Conservation (phyloP, 2,888 invertebrate species). For the Oxytorus armatus region DNA sequence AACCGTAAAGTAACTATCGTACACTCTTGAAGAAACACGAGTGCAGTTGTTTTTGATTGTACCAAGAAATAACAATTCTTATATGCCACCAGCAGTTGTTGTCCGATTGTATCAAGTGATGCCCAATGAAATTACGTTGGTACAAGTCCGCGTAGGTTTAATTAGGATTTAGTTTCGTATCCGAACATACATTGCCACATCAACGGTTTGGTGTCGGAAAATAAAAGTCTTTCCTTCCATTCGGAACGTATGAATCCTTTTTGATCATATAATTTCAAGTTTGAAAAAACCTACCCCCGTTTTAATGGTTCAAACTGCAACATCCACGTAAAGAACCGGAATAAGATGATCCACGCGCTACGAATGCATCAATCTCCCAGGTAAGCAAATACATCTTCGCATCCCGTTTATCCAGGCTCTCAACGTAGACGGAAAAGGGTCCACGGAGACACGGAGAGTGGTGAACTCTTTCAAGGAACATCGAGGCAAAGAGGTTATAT, state of each 20-base stretch:
- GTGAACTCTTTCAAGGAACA: constrained; percentile 23
- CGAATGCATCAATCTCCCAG: constrained; percentile 15
- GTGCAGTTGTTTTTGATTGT: neutral
- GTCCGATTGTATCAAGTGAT: no score
- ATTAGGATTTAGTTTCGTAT: constrained; percentile 7
- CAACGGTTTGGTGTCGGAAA: no score
- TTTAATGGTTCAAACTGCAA: neutral
- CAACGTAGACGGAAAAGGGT: constrained; percentile 14
- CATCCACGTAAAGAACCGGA: neutral
- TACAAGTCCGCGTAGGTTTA: neutral
- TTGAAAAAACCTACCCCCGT: neutral
- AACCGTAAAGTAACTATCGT: constrained; percentile 8
- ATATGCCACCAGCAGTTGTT: no score
- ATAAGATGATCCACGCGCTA: constrained; percentile 1
- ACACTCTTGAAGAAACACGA: constrained; percentile 2
- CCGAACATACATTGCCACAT: neutral
- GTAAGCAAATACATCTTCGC: neutral
- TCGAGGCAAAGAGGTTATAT: constrained; percentile 8
- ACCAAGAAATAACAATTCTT: no score
- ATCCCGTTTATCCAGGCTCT: constrained; percentile 14
- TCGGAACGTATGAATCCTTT: neutral
- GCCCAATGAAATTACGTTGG: neutral
- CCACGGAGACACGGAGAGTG: constrained; percentile 1
- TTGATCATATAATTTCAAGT: neutral
- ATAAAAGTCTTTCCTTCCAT: no score